A percentile compares a stretch with the other conserved stretches of the same genome.
Conservation (phyloP, 2,113 vertebrate species). For the Nibea albiflora region DNA sequence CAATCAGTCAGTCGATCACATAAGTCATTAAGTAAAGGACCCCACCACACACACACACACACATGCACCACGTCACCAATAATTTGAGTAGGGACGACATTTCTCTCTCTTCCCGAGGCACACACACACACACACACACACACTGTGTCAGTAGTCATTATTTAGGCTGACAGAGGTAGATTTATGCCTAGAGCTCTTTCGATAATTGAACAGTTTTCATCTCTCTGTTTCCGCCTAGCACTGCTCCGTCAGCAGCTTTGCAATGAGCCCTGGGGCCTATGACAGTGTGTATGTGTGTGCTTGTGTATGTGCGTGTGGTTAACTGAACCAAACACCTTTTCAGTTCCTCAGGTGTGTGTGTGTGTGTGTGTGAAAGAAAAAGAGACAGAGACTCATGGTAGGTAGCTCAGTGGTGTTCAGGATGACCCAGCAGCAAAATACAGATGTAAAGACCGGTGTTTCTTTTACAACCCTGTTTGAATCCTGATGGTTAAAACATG, state of each 20-base stretch:
- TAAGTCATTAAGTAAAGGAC: slow-evolving; percentile 52
- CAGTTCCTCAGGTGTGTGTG: slow-evolving; percentile 30
- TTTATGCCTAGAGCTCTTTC: slow-evolving; percentile 81
- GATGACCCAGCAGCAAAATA: slow-evolving; percentile 40
- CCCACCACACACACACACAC: slow-evolving; percentile 28
- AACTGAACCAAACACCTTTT: slow-evolving; percentile 21
- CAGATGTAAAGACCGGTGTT: slow-evolving; percentile 7
- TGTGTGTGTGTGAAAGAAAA: not conserved
- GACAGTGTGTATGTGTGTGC: slow-evolving; percentile 36
- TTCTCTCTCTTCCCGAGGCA: not conserved
- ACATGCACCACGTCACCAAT: slow-evolving; percentile 51
- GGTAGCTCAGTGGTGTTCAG: slow-evolving; percentile 1
- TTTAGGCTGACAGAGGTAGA: slow-evolving; percentile 78
- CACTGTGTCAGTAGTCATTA: slow-evolving; percentile 71
- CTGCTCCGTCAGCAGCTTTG: slow-evolving; percentile 78
- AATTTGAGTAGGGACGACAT: slow-evolving; percentile 40
- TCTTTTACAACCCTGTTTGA: slow-evolving; percentile 4
- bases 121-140: slow-evolving; percentile 33
- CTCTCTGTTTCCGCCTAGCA: slow-evolving; percentile 66
- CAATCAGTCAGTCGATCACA: slow-evolving; percentile 35
- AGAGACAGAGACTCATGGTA: not conserved
- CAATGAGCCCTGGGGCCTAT: slow-evolving; percentile 48
- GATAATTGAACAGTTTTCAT: slow-evolving; percentile 83
- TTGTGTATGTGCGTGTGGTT: slow-evolving; percentile 16
- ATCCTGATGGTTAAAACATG: slow-evolving; percentile 16